Evolutionary conservation across 2,113 vertebrate genomes (phyloP), one percentile per base, ranked within the genome.

Genomic region (Mohoua ochrocephala): DNA sequence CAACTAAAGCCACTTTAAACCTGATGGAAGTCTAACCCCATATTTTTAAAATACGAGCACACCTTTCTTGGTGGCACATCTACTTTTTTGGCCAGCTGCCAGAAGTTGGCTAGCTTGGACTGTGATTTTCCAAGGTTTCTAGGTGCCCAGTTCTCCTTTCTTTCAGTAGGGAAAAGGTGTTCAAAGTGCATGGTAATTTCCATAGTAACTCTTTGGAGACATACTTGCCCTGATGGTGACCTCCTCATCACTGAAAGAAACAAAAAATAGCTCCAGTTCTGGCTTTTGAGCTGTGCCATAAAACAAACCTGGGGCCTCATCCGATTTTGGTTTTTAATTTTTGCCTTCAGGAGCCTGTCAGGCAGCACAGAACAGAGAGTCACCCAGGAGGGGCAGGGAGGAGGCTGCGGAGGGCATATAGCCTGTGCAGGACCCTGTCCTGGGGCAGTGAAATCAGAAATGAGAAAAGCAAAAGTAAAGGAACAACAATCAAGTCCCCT

Each of bases 401-500:
- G 14, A 75, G 16, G 11, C 39, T 85, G 16, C 39, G 33, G 21
- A 17, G 14, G 15, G 7, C 11, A 10, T 18, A 16, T 7, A 3
- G 13, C 20, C 45, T 3, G 0, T 24, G 17, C 15, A 65, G 11
- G 10, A 67, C 10, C 3, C 17, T 26, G 1, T 50, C 13, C 23
- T 3, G 3, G 12, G 21, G 11, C 30, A 28, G 16, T 42, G 30
- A 69, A 82, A 27, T 67, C 23, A 64, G 54, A 52, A 85, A 65
- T 0, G 2, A 73, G 70, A 93, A 86, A 53, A 60, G 30, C 9
- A 53, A 78, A 80, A 67, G 20, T 18, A 42, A 81, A 77, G 47
- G 18, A 37, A 8, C 2, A 74, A 4, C 12, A 49, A 22, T 4
- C 14, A 52, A 59, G 23, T 28, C 9, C 23, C 23, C 41, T 28